Percentiles rank a stretch among this genome's conserved stretches.
Evolutionary conservation across 1,140 invertebrate genomes (phyloP).

Genomic region (Tetragnatha versicolor): DNA sequence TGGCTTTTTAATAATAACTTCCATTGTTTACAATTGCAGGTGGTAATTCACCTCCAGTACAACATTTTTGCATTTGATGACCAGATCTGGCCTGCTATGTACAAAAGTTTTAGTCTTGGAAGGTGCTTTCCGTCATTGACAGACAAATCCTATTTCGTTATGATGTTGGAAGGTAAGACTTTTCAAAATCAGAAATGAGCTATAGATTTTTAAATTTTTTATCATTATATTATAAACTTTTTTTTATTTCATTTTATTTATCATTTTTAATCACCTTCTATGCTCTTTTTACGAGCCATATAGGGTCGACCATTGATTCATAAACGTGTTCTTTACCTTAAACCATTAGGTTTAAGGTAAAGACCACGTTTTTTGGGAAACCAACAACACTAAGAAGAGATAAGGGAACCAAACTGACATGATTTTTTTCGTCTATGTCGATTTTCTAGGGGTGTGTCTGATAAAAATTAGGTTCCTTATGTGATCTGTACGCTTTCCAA

Average conservation of each 20-base stretch:
- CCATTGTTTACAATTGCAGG: neutral
- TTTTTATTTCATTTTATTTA: neutral
- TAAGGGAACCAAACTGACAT: too few relatives aligned
- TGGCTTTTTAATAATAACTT: neutral
- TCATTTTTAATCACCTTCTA: neutral
- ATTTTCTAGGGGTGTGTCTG: too few relatives aligned
- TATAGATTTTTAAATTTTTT: too few relatives aligned
- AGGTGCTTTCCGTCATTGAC: conserved; percentile 17
- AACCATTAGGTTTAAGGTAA: too few relatives aligned
- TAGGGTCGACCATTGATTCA: neutral
- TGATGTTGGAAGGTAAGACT: conserved; percentile 11
- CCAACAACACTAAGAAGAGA: too few relatives aligned
- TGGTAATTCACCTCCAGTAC: conserved; percentile 17
- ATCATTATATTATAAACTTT: neutral
- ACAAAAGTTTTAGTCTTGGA: neutral
- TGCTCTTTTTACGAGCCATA: neutral
- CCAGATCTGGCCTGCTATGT: conserved; percentile 7
- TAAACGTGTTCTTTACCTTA: neutral
- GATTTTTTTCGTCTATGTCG: too few relatives aligned
- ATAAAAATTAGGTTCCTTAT: too few relatives aligned
- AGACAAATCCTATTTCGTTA: conserved; percentile 22
- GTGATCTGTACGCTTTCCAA: too few relatives aligned
- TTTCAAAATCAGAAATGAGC: neutral
- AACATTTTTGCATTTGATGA: conserved; percentile 36
- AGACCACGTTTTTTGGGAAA: too few relatives aligned